A percentile compares a stretch with the other conserved stretches of the same genome.
These are phyloP conservation scores for Micromesistius poutassou DNA, from an alignment of 2,797 vertebrate genomes.

Conservation along the genomic window DNA sequence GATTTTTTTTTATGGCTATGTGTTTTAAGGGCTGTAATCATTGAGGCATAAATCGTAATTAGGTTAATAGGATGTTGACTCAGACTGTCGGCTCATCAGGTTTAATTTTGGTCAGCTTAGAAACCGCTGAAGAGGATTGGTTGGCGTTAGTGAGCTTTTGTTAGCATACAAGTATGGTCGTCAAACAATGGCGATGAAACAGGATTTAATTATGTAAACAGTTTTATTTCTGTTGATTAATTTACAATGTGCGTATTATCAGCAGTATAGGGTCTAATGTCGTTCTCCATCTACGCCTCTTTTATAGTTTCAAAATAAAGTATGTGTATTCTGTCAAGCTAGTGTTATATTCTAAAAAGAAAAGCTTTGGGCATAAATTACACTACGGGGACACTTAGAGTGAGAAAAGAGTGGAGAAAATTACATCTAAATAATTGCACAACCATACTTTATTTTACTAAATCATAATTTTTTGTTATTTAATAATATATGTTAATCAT, in stretches of 20 bases:
- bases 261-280: too few species aligned
- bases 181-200: conserved; percentile 3
- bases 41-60: not conserved
- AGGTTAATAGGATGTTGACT: conserved; percentile 1
- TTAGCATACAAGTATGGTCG: conserved; percentile 22
- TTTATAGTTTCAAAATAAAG: too few species aligned
- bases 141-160: conserved; percentile 18
- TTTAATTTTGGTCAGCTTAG: conserved; percentile 30
- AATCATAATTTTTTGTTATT: too few species aligned
- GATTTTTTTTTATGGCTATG: not conserved
- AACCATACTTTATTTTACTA: too few species aligned
- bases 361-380: too few species aligned
- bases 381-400: too few species aligned
- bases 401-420: too few species aligned
- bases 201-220: conserved; percentile 14
- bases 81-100: conserved; percentile 8
- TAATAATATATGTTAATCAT: too few species aligned
- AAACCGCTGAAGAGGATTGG: conserved; percentile 38
- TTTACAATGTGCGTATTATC: not conserved
- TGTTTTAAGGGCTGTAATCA: conserved; percentile 1
- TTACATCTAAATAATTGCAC: too few species aligned
- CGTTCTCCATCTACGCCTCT: too few species aligned
- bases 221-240: not conserved
- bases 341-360: too few species aligned
- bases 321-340: too few species aligned